phyloP scores from a whole-genome alignment of 2,797 vertebrate genomes.

The Acanthiza pusilla region DNA sequence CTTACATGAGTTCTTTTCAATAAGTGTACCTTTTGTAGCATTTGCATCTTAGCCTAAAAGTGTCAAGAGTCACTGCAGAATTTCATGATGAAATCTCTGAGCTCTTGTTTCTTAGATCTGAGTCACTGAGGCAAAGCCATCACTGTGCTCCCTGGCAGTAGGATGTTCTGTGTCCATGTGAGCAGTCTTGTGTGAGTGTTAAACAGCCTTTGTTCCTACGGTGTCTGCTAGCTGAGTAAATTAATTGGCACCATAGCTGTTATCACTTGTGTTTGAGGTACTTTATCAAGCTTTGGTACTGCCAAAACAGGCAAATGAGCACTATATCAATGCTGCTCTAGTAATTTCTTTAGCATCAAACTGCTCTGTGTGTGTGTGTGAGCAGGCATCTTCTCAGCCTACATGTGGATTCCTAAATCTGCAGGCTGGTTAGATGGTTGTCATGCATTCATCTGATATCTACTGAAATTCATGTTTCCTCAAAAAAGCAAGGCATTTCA shows the following conservation, averaged over 20 bases:
- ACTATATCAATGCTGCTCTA: background rate
- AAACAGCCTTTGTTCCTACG: background rate
- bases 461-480: constrained; percentile 48
- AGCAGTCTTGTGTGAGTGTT: background rate
- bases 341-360: constrained; percentile 29
- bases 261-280: background rate
- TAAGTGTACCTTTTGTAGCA: background rate
- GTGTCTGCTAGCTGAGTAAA: background rate
- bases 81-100: background rate
- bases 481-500: constrained; percentile 36
- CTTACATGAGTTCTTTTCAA: background rate
- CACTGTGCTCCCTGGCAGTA: background rate
- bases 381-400: constrained; percentile 94
- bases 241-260: background rate
- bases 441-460: constrained; percentile 82
- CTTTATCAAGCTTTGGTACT: background rate
- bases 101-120: background rate
- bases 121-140: background rate
- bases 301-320: background rate
- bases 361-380: constrained; percentile 74
- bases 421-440: constrained; percentile 99
- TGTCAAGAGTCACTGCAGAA: background rate
- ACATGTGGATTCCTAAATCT: constrained; percentile 94
- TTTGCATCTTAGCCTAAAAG: background rate
- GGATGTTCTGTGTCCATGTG: background rate